Evolutionary conservation across 1,140 invertebrate species (phyloP).

Genomic region (Eueides isabella): DNA sequence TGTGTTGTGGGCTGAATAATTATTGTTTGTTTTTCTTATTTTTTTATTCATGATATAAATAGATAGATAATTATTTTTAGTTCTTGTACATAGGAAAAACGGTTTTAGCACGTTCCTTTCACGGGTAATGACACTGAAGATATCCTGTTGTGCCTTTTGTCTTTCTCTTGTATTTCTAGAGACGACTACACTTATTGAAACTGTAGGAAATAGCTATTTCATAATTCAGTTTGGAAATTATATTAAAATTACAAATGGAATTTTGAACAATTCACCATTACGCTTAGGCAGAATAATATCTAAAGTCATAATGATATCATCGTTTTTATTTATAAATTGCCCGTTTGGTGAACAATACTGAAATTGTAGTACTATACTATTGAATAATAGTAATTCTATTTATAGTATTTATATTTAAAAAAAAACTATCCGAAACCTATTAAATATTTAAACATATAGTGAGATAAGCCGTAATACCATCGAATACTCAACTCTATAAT

Average conservation of each 20-base stretch:
- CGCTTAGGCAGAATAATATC: neutral
- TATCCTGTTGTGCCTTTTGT: too few relatives aligned
- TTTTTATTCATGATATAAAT: neutral
- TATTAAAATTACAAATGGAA: too few relatives aligned
- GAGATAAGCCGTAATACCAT: neutral
- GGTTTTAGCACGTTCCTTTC: too few relatives aligned
- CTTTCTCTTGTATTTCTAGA: too few relatives aligned
- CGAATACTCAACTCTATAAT: neutral
- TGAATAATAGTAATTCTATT: neutral
- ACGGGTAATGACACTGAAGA: too few relatives aligned
- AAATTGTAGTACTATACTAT: neutral
- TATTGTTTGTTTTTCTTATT: conserved; percentile 26
- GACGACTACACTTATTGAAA: neutral
- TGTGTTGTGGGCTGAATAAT: conserved; percentile 40
- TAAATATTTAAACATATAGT: neutral
- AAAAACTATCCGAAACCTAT: neutral
- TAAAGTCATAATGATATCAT: neutral
- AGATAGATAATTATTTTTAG: neutral
- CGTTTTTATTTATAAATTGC: neutral
- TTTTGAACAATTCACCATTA: too few relatives aligned
- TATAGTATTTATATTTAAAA: neutral
- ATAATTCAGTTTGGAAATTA: too few relatives aligned
- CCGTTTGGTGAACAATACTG: neutral
- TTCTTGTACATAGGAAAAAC: too few relatives aligned
- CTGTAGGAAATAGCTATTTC: neutral